Base-by-base conservation (phyloP, 2,888 invertebrate genomes). In the Agriotes lineatus region DNA sequence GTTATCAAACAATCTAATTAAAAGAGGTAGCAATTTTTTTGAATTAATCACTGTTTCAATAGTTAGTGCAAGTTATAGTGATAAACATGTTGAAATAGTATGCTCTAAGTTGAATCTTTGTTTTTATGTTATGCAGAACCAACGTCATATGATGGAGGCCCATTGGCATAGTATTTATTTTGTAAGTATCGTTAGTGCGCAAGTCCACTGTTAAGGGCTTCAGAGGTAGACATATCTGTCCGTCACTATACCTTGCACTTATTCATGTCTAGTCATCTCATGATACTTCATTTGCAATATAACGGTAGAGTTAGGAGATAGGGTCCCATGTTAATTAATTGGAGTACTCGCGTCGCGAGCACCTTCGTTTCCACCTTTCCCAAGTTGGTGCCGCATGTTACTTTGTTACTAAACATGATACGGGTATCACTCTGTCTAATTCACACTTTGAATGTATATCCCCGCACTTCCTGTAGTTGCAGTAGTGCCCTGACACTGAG, bases 231-330 rank as follows among this genome's bases (percentile, higher is more conserved):
- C 50, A 52, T 57, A 39, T 62, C 65, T 75, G 72, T 78, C 72
- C 72, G 70, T 78, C 78, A 79, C 79, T 80, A 80, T 80, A 79
- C 77, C 79, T 80, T 80, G 80, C 79, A 79, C 80, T 78, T 76
- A 76, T 74, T 63, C 57, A 42, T 52, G 37, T 54, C 20, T 58
- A 37, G 16, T 57, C 48, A 50, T 52, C 10, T 14, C 52, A 52
- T 30, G 25, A 52, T 18, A 33, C 30, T 33, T n/a, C 52, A 30
- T 52, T 30, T 52, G 35, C 52, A 52, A 52, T 52, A n/a, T 12
- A 33, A 9, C 16, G 10, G 18, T 52, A 52, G 52, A 18, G 19
- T 33, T 52, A 33, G 33, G 33, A 52, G n/a, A 52, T 33, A 52
- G 18, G 52, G 20, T 18, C 16, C 16, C 16, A 42, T 42, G 16